Conservation (phyloP, 1,140 invertebrate genomes). For the Drosophila suzukii region DNA sequence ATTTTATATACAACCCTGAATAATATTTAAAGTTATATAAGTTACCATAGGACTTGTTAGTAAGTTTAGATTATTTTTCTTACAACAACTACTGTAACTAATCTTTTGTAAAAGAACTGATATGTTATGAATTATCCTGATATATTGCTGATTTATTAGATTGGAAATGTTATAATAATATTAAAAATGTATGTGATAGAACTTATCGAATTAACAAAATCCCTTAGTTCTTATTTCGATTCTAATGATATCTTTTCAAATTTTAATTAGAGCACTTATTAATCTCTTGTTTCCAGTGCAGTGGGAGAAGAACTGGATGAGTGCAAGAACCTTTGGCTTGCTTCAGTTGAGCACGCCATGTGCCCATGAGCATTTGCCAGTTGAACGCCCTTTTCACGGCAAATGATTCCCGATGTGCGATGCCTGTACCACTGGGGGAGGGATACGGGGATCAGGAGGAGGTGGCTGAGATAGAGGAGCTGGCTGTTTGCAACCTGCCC, state of each 20-base stretch:
- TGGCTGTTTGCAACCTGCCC: conserved; percentile 48
- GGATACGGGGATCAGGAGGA: neutral
- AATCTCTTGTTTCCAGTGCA: conserved; percentile 35
- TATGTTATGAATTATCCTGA: no score
- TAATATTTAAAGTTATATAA: no score
- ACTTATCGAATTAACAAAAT: neutral
- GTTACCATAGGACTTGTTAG: no score
- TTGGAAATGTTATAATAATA: neutral
- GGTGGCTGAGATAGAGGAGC: conserved; percentile 28
- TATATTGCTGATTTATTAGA: no score
- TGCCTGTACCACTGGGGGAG: conserved; percentile 39
- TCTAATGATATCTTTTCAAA: neutral
- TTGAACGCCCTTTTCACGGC: conserved; percentile 85
- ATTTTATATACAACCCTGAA: no score
- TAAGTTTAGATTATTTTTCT: no score
- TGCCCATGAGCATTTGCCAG: conserved; percentile 78
- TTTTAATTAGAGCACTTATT: neutral
- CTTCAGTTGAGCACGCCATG: conserved; percentile 66
- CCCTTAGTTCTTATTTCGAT: no score
- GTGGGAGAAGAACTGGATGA: conserved; percentile 57
- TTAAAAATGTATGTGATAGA: neutral
- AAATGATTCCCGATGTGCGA: conserved; percentile 74
- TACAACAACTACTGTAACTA: no score
- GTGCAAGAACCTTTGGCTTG: conserved; percentile 73
- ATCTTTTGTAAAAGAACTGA: no score